Conservation (phyloP, 2,888 invertebrate genomes). For the Parnassius apollo region DNA sequence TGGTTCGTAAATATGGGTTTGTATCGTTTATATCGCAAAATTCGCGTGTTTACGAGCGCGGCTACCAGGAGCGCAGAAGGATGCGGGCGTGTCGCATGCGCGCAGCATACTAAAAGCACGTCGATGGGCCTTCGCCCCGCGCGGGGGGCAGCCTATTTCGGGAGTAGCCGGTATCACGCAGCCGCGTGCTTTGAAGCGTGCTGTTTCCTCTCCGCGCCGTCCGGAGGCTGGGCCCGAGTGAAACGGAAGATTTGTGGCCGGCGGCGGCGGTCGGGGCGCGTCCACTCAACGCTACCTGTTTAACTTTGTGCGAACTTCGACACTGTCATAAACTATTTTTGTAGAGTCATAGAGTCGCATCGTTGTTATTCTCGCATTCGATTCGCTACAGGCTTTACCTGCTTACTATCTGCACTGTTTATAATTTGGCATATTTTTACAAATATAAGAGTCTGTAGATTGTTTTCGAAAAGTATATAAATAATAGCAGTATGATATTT, state of each 20-base stretch:
- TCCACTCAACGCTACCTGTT: constrained; percentile 32
- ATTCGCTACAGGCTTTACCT: too few species aligned
- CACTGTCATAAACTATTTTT: constrained; percentile 24
- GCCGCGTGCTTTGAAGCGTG: constrained; percentile 80
- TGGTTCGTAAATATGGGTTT: background rate
- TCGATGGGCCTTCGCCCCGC: constrained; percentile 72
- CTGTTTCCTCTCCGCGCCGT: constrained; percentile 75
- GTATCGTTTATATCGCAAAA: constrained; percentile 38
- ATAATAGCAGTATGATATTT: too few species aligned
- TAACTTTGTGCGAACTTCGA: constrained; percentile 24
- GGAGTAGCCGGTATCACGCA: constrained; percentile 79
- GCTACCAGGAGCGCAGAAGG: constrained; percentile 71
- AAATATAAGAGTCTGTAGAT: too few species aligned
- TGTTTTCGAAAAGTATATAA: too few species aligned
- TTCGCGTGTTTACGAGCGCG: constrained; percentile 57
- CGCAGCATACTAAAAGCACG: constrained; percentile 82
- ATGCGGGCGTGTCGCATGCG: constrained; percentile 81
- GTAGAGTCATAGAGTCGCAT: background rate
- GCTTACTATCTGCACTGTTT: too few species aligned
- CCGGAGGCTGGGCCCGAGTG: constrained; percentile 76
- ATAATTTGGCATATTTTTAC: too few species aligned
- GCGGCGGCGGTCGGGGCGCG: constrained; percentile 39
- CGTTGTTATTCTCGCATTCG: background rate
- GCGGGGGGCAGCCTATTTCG: constrained; percentile 77
- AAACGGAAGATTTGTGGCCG: constrained; percentile 78